phyloP scores from a whole-genome alignment of 2,113 vertebrate genomes.

The Mus spicilegus region DNA sequence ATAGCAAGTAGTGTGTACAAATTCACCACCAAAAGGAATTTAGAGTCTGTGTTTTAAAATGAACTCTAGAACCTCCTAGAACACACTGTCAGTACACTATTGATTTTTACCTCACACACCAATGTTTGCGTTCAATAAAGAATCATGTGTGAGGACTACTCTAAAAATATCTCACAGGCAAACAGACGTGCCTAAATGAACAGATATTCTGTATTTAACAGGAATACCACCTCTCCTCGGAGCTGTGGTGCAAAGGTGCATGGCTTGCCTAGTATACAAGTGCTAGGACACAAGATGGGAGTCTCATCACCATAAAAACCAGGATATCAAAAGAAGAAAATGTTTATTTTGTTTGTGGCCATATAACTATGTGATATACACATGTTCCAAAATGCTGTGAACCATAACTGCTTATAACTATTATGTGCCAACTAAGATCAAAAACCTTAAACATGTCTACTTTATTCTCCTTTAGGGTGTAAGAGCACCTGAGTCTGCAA shows the following conservation, averaged over 20 bases:
- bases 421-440: not conserved
- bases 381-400: not conserved
- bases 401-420: not conserved
- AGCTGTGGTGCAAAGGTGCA: not conserved
- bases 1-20: not conserved
- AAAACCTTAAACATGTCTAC: not conserved
- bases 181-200: not conserved
- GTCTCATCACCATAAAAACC: not conserved
- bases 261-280: no score
- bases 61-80: not conserved
- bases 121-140: not conserved
- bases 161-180: not conserved
- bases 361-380: not conserved
- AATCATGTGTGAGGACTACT: not conserved
- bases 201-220: not conserved
- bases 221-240: not conserved
- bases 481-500: not conserved
- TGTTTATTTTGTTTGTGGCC: not conserved
- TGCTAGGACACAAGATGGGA: not conserved
- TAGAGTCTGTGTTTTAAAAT: not conserved
- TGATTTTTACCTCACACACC: not conserved
- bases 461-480: not conserved
- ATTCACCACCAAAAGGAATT: not conserved
- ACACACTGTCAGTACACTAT: not conserved
- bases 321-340: not conserved